Percentiles rank a stretch among this genome's conserved stretches.
These are phyloP conservation scores for Ophiothrix spiculata DNA, from an alignment of 35 echinoderm and acorn worm species.

Conservation along the genomic window DNA sequence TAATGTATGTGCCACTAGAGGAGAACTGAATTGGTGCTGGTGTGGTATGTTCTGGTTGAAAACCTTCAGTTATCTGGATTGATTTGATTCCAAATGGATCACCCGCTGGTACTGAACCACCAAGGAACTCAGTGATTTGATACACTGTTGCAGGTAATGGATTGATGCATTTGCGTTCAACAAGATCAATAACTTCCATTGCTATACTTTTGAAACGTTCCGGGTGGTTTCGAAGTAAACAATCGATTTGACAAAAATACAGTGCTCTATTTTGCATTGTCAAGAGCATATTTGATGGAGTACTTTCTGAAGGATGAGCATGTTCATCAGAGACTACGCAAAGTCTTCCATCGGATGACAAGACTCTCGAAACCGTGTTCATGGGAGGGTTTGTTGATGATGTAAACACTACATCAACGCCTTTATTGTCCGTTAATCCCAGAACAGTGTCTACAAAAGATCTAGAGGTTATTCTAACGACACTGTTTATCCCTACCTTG, in stretches of 20 bases:
- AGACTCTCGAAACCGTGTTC: constrained; percentile 28
- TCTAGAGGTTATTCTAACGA: constrained; percentile 1
- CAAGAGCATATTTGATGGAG: constrained; percentile 32
- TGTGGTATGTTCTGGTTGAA: constrained; percentile 49
- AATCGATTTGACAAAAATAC: constrained; percentile 61
- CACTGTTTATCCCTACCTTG: constrained; percentile 29
- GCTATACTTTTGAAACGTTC: constrained; percentile 20
- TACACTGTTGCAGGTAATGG: constrained; percentile 26
- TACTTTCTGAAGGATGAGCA: not conserved
- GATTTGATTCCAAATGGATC: constrained; percentile 15
- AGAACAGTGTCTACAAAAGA: constrained; percentile 44
- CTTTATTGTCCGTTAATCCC: constrained; percentile 40
- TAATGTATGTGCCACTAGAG: constrained; percentile 63
- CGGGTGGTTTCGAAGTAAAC: constrained; percentile 34
- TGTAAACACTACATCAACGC: constrained; percentile 68
- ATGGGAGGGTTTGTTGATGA: constrained; percentile 38
- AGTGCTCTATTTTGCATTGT: constrained; percentile 58
- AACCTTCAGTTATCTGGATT: constrained; percentile 43
- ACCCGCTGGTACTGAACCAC: too few species aligned
- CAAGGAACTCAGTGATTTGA: constrained; percentile 35
- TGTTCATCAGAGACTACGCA: constrained; percentile 25
- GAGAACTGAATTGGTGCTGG: constrained; percentile 48
- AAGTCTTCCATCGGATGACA: constrained; percentile 55
- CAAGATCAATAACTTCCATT: constrained; percentile 19
- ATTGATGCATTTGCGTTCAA: constrained; percentile 29